A percentile compares a stretch with the other conserved stretches of the same genome.
phyloP scores from a whole-genome alignment of 2,888 invertebrate species.

The Chymomyza amoena region DNA sequence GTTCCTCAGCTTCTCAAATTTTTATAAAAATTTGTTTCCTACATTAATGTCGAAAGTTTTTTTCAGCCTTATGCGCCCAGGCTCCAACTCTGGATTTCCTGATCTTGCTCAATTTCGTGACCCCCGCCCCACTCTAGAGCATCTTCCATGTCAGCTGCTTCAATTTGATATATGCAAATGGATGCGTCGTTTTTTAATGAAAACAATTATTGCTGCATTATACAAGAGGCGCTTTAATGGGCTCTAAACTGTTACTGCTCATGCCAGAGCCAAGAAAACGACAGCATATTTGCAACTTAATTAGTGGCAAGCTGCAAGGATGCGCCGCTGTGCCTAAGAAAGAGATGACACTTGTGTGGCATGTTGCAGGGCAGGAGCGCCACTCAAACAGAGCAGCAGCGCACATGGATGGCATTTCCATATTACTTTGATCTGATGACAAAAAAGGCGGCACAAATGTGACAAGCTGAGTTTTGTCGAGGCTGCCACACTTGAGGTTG shows the following conservation, averaged over 20 bases:
- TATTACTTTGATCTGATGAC: slow-evolving; percentile 66
- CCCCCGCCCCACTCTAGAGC: no score
- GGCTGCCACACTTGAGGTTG: slow-evolving; percentile 26
- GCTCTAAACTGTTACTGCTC: slow-evolving; percentile 53
- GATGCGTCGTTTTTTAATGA: slow-evolving; percentile 49
- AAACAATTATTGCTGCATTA: slow-evolving; percentile 75
- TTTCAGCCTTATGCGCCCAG: not conserved
- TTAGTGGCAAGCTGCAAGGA: slow-evolving; percentile 54
- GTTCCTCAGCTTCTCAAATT: no score
- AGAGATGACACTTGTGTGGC: not conserved
- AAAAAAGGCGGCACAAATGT: slow-evolving; percentile 23
- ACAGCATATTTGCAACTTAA: slow-evolving; percentile 56
- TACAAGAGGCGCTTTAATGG: slow-evolving; percentile 66
- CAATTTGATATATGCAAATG: slow-evolving; percentile 51
- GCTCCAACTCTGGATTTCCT: not conserved
- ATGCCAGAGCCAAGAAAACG: slow-evolving; percentile 14
- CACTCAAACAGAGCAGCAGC: not conserved
- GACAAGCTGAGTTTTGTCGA: not conserved
- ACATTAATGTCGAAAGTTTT: no score
- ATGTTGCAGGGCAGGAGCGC: not conserved
- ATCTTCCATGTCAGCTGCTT: not conserved
- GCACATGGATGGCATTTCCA: slow-evolving; percentile 59
- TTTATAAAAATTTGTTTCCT: no score
- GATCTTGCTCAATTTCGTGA: not conserved
- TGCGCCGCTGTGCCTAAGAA: not conserved